Base-by-base conservation (phyloP, 2,888 invertebrate genomes). In the Coronaproctus castanopsis region DNA sequence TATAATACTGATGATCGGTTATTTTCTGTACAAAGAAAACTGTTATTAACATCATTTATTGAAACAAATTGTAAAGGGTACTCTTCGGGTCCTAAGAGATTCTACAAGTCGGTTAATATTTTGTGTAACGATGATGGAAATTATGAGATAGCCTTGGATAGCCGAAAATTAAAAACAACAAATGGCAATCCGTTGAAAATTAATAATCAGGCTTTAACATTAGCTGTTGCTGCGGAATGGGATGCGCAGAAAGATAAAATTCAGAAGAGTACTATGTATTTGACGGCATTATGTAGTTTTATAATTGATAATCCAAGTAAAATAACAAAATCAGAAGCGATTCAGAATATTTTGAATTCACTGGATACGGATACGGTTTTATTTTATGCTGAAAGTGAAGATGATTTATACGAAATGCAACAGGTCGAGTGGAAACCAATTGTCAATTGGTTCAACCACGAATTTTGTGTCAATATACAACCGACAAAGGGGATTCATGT, bases 211-310 rank as follows among this genome's bases (percentile, higher is more conserved):
- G 82, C 87, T 0, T 74, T 98, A 57, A 97, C 97, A 1, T 75
- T 93, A 62, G 93, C 91, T 20, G 82, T 98, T 54, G 92, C 96
- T 1, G 80, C 85, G 24, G 98, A 98, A 77, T 98, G 97, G 90
- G 85, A 89, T 67, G 76, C 83, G 3, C 96, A 97, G 71, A 80
- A 80, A 63, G 81, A 86, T 23, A 74, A 75, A 58, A 85, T 97
- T 64, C 73, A 83, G 62, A 82, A 80, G 66, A 81, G 84, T 55
- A 78, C 78, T 50, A 96, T 96, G 95, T 92, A 95, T 73, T 73
- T 96, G 82, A 95, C 90, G 14, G 83, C 88, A 1, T 73, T 98
- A 36, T 87, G 89, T 68, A 93, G 89, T 68, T 93, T 92, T 21
- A 83, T 85, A 24, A 73, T 91, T 62, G 98, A 98, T 70, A 97